Percentiles rank a stretch among this genome's conserved stretches.
Conservation (phyloP, 2,113 vertebrate genomes). For the Hemiprocne comata region DNA sequence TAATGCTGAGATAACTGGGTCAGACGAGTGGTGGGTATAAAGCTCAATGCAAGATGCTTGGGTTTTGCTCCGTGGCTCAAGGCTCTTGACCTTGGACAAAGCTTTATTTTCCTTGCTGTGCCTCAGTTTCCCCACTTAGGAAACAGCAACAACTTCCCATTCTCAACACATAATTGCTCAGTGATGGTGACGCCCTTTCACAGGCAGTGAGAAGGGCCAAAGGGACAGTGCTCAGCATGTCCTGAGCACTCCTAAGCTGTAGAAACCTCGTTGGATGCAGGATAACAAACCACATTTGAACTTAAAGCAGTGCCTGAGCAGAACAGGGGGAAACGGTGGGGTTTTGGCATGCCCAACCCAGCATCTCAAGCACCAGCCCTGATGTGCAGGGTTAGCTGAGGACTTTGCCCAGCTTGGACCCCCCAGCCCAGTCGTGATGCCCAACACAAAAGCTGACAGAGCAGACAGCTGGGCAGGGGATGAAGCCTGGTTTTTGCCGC, state of each 20-base stretch:
- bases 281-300: fast-evolving
- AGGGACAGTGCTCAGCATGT: neutral
- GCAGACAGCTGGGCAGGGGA: fast-evolving
- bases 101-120: neutral
- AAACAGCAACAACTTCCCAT: neutral
- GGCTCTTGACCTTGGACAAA: neutral
- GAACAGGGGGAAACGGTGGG: fast-evolving
- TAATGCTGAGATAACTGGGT: neutral
- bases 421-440: neutral
- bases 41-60: neutral
- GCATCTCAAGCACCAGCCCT: neutral
- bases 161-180: neutral
- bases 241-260: neutral
- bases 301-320: fast-evolving
- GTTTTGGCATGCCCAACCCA: neutral
- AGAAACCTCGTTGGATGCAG: neutral
- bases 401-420: neutral
- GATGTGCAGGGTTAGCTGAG: neutral
- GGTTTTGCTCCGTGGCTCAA: neutral
- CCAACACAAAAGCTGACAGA: neutral
- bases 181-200: neutral
- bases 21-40: neutral
- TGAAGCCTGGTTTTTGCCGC: neutral
- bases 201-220: fast-evolving
- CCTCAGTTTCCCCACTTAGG: neutral